Evolutionary conservation across 2,888 invertebrate genomes (phyloP).

Genomic region (Standfussiana lucernea): DNA sequence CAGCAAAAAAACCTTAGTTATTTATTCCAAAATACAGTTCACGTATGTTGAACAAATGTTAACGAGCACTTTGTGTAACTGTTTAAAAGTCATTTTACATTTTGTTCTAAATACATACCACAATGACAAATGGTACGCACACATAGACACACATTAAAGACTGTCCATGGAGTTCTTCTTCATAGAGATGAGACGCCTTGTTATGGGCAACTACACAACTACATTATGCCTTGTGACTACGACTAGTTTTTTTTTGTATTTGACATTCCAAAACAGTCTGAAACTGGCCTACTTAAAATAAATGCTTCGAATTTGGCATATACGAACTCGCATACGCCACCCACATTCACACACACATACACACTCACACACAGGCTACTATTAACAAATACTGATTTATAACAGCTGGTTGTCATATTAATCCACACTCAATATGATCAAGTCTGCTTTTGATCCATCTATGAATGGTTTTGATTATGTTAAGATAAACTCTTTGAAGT

Average conservation of each 20-base stretch:
- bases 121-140: neutral
- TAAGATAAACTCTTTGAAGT: constrained; percentile 15
- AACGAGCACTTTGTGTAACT: neutral
- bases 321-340: neutral
- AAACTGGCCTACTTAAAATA: neutral
- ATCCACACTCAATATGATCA: constrained; percentile 30
- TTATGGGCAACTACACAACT: neutral
- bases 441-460: constrained; percentile 7
- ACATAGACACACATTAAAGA: neutral
- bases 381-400: neutral
- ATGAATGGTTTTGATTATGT: constrained; percentile 23
- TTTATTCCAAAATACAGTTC: too few relatives aligned
- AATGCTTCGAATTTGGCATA: neutral
- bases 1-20: neutral
- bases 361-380: neutral
- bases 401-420: constrained; percentile 21
- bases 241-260: neutral
- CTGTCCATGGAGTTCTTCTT: neutral
- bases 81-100: neutral
- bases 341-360: neutral
- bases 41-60: neutral
- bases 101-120: neutral
- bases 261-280: neutral
- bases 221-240: neutral
- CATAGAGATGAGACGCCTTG: neutral